Conservation (phyloP, 2,113 vertebrate genomes). For the Tursiops truncatus region DNA sequence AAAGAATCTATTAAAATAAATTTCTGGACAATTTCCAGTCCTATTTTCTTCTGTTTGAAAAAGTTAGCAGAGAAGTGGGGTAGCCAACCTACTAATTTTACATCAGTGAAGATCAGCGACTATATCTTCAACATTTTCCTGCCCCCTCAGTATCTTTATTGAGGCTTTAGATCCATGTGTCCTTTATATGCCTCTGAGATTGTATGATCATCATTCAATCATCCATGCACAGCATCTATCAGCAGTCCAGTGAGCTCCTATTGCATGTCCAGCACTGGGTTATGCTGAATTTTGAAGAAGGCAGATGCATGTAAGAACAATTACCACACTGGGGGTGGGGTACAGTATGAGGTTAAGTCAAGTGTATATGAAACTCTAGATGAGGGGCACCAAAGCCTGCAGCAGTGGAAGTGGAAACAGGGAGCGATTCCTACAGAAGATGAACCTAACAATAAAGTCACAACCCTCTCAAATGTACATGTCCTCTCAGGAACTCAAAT, state of each 20-base stretch:
- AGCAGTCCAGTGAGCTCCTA: background rate
- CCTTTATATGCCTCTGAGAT: too few species aligned
- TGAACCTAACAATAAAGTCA: background rate
- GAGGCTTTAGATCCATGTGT: background rate
- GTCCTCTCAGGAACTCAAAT: background rate
- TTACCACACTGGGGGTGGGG: background rate
- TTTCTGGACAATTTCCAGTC: background rate
- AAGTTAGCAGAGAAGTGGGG: background rate
- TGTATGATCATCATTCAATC: background rate
- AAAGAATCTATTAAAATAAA: conserved; percentile 6
- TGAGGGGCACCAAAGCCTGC: background rate
- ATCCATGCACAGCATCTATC: background rate
- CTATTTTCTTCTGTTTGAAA: background rate
- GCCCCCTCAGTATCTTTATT: background rate
- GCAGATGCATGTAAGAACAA: background rate
- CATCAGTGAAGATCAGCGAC: background rate
- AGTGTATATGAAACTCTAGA: background rate
- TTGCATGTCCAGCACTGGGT: fast-evolving
- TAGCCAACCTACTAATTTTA: background rate
- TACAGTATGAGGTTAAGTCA: too few species aligned
- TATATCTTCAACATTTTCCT: background rate
- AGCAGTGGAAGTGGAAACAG: background rate
- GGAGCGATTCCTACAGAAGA: background rate
- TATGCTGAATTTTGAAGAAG: background rate
- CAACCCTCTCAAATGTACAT: background rate